These are phyloP conservation scores for Dasypogon diadema DNA, from an alignment of 2,888 invertebrate genomes.

Conservation along the genomic window DNA sequence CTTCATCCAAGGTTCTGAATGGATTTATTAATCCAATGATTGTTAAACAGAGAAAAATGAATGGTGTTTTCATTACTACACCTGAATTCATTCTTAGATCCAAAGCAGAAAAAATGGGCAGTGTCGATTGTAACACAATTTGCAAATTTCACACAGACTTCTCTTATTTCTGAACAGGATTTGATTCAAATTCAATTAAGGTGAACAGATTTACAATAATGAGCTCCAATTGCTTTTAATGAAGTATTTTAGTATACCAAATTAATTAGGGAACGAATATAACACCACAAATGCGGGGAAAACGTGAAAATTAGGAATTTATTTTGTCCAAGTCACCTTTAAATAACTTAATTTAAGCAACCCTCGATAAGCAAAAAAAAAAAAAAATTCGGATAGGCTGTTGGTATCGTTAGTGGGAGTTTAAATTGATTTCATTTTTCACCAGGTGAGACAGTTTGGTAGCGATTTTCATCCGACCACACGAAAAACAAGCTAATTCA, in stretches of 20 bases:
- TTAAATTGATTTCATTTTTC: conserved; percentile 50
- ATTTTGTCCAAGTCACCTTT: conserved; percentile 2
- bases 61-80: too few relatives aligned
- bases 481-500: conserved; percentile 6
- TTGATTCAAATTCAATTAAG: not conserved
- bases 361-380: not conserved
- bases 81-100: too few relatives aligned
- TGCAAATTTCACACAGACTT: too few relatives aligned
- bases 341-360: conserved; percentile 5
- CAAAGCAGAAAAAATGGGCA: too few relatives aligned
- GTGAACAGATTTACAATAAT: not conserved
- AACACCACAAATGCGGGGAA: not conserved
- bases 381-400: not conserved
- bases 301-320: conserved; percentile 19
- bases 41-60: too few relatives aligned
- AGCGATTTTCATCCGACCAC: conserved; percentile 7
- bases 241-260: not conserved
- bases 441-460: conserved; percentile 50
- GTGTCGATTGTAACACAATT: too few relatives aligned
- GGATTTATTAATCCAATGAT: too few relatives aligned
- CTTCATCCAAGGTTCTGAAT: too few relatives aligned
- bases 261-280: not conserved
- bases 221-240: not conserved
- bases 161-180: too few relatives aligned
- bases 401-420: conserved; percentile 28